phyloP scores from a whole-genome alignment of 2,113 vertebrate genomes.

The Embiotoca jacksoni region DNA sequence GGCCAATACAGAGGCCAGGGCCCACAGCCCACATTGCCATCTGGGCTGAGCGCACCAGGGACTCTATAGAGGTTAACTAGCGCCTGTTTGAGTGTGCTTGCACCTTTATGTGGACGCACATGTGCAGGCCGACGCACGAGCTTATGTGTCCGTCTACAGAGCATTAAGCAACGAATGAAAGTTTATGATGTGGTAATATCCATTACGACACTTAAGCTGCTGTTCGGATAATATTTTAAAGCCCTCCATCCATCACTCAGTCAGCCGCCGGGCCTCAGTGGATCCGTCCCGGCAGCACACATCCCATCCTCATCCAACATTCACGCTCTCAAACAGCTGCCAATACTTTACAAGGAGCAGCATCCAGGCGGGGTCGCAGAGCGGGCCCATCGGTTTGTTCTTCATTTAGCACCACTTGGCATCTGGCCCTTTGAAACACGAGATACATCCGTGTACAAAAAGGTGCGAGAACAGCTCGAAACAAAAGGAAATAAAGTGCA shows the following conservation, averaged over 20 bases:
- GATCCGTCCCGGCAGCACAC: slow-evolving; percentile 6
- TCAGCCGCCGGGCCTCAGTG: slow-evolving; percentile 18
- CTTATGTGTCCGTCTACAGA: slow-evolving; percentile 32
- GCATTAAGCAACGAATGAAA: slow-evolving; percentile 62
- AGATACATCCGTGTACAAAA: neutral
- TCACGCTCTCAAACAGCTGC: slow-evolving; percentile 52
- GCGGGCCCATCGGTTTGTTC: slow-evolving; percentile 42
- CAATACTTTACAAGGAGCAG: slow-evolving; percentile 45
- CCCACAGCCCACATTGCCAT: slow-evolving; percentile 49
- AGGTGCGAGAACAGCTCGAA: neutral
- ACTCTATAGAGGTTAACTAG: slow-evolving; percentile 56
- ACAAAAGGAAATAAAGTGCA: neutral
- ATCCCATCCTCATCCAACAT: slow-evolving; percentile 44
- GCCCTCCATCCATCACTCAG: slow-evolving; percentile 38
- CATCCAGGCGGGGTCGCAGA: slow-evolving; percentile 11
- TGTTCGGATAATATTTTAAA: slow-evolving; percentile 65
- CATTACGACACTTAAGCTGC: slow-evolving; percentile 61
- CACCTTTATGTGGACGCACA: slow-evolving; percentile 13
- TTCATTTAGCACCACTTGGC: slow-evolving; percentile 42
- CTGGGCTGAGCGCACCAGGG: slow-evolving; percentile 59
- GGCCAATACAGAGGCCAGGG: slow-evolving; percentile 38
- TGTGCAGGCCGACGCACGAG: slow-evolving; percentile 35
- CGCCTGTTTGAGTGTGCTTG: slow-evolving; percentile 3
- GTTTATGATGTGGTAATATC: slow-evolving; percentile 63
- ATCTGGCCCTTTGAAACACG: slow-evolving; percentile 25